These are phyloP conservation scores for Gnathonemus longibarbis DNA, from an alignment of 2,113 vertebrate species.

Conservation along the genomic window DNA sequence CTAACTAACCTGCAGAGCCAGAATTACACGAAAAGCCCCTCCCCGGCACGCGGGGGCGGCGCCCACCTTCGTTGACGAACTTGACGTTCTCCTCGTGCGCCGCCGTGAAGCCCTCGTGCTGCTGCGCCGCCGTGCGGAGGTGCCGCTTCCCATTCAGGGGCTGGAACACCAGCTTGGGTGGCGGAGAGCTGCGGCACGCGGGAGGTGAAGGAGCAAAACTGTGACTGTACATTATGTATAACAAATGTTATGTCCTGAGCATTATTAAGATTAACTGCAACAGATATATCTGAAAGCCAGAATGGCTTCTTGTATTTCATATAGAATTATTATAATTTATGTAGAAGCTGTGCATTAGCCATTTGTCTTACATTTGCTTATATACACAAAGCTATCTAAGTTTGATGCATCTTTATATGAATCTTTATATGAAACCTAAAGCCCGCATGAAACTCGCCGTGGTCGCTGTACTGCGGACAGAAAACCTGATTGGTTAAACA, in stretches of 20 bases:
- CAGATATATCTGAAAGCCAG: neutral
- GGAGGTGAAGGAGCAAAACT: neutral
- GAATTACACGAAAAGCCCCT: too few relatives aligned
- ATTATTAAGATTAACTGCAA: neutral
- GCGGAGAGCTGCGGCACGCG: conserved; percentile 46
- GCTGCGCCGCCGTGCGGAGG: conserved; percentile 52
- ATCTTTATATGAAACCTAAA: neutral
- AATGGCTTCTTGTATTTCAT: neutral
- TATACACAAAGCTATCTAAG: neutral
- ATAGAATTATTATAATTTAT: neutral
- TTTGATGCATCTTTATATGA: neutral
- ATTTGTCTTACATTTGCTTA: neutral
- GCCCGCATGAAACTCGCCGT: neutral
- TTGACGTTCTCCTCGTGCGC: conserved; percentile 92
- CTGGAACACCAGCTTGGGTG: conserved; percentile 83
- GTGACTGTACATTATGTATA: neutral
- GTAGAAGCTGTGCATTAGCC: neutral
- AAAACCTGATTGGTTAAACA: neutral
- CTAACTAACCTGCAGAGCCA: neutral
- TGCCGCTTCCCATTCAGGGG: conserved; percentile 80
- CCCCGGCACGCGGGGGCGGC: neutral
- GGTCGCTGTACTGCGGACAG: neutral
- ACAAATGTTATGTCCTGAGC: neutral
- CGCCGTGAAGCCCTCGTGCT: conserved; percentile 73
- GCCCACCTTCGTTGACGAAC: conserved; percentile 84